These are phyloP conservation scores for Phoeniculus purpureus DNA, from an alignment of 2,797 vertebrate species.

Conservation along the genomic window DNA sequence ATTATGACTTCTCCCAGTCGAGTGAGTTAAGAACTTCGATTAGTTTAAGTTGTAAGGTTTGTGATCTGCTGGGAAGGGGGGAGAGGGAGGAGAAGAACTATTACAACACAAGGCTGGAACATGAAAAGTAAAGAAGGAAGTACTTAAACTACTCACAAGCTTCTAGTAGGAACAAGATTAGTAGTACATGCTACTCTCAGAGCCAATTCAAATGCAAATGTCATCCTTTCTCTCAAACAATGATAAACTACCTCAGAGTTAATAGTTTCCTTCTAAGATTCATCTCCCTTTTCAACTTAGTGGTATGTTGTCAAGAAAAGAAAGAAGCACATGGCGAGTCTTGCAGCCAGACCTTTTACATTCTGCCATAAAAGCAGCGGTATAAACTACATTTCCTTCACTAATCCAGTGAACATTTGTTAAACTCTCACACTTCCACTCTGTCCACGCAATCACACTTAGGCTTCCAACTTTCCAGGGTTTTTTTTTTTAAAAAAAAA, in stretches of 20 bases:
- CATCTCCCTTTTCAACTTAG: slow-evolving; percentile 86
- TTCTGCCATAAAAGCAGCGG: slow-evolving; percentile 85
- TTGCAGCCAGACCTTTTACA: slow-evolving; percentile 90
- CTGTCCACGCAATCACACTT: slow-evolving; percentile 62
- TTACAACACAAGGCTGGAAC: slow-evolving; percentile 70
- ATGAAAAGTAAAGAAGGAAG: slow-evolving; percentile 85
- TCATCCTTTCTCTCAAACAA: slow-evolving; percentile 89
- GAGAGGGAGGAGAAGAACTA: slow-evolving; percentile 55
- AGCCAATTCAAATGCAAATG: slow-evolving; percentile 97
- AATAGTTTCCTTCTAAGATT: slow-evolving; percentile 95
- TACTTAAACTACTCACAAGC: slow-evolving; percentile 87
- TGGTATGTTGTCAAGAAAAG: slow-evolving; percentile 81
- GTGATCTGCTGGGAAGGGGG: slow-evolving; percentile 42
- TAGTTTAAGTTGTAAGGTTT: slow-evolving; percentile 73
- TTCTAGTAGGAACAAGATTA: slow-evolving; percentile 89
- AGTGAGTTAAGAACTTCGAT: slow-evolving; percentile 57
- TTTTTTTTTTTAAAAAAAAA: neutral
- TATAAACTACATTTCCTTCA: slow-evolving; percentile 85
- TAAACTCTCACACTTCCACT: slow-evolving; percentile 74
- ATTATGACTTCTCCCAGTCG: neutral
- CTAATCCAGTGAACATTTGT: slow-evolving; percentile 81
- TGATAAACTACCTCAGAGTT: slow-evolving; percentile 99
- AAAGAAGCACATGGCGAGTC: slow-evolving; percentile 83
- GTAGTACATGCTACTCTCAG: slow-evolving; percentile 81
- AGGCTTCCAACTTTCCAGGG: slow-evolving; percentile 66